Evolutionary conservation across 2,113 vertebrate genomes (phyloP).

Genomic region (Microtus richardsoni): DNA sequence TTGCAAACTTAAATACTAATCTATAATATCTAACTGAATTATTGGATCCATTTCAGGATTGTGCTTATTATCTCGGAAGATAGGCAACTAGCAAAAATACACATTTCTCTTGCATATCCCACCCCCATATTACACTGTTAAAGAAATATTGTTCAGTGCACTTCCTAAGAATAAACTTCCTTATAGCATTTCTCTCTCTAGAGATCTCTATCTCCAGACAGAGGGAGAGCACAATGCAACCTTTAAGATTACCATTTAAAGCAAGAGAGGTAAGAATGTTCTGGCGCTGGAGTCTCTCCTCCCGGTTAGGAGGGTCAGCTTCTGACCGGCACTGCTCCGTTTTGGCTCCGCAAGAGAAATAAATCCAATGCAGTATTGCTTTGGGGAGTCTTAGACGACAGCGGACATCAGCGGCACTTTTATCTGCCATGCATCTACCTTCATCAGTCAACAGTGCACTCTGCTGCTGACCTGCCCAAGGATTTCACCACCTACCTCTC

Average conservation of each 20-base stretch:
- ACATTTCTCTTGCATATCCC: constrained; percentile 82
- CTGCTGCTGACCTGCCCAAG: not conserved
- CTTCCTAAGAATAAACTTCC: constrained; percentile 87
- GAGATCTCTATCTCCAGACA: constrained; percentile 83
- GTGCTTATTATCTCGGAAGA: constrained; percentile 88
- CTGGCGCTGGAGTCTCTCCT: not conserved
- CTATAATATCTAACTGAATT: constrained; percentile 83
- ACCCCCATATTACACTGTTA: constrained; percentile 80
- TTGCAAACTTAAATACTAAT: constrained; percentile 85
- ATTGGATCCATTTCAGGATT: constrained; percentile 81
- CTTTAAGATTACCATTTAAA: constrained; percentile 82
- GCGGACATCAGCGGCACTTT: not conserved
- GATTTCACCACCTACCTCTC: not conserved
- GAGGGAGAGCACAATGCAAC: constrained; percentile 81
- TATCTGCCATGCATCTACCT: not conserved
- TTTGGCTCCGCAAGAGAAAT: not conserved
- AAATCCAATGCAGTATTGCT: not conserved
- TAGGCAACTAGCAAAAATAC: constrained; percentile 89
- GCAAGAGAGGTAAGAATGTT: constrained; percentile 65
- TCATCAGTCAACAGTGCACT: not conserved
- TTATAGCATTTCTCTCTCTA: constrained; percentile 80
- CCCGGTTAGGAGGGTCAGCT: constrained; percentile 1
- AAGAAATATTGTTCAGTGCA: constrained; percentile 89
- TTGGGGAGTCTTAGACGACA: not conserved
- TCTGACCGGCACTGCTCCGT: not conserved